Conservation (phyloP, 1,140 invertebrate genomes). For the Protaetia brevitarsis region DNA sequence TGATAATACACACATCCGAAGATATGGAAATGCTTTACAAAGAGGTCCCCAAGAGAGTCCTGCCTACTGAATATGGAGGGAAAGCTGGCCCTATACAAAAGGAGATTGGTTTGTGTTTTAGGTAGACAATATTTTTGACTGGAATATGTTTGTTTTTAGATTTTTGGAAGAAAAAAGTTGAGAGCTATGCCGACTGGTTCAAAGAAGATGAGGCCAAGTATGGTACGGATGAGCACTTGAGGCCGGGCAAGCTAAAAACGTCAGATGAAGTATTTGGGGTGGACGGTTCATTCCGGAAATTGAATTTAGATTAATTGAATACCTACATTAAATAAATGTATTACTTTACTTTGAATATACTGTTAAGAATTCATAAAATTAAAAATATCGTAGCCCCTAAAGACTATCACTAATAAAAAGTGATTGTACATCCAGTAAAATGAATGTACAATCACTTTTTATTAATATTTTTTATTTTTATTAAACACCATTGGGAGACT, state of each 20-base stretch:
- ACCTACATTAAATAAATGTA: too few relatives aligned
- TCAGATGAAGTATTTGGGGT: slow-evolving; percentile 52
- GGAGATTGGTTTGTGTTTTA: too few relatives aligned
- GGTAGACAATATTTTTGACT: too few relatives aligned
- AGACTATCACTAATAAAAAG: too few relatives aligned
- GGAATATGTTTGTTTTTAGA: slow-evolving; percentile 28
- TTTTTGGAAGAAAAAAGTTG: slow-evolving; percentile 55
- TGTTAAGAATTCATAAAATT: too few relatives aligned
- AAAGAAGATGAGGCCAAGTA: slow-evolving; percentile 55
- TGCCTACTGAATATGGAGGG: slow-evolving; percentile 58
- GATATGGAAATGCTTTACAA: slow-evolving; percentile 37
- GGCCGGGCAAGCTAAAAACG: slow-evolving; percentile 57
- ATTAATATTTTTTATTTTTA: too few relatives aligned
- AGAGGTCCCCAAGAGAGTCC: slow-evolving; percentile 51
- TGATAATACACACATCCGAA: slow-evolving; percentile 35
- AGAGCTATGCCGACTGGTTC: slow-evolving; percentile 55
- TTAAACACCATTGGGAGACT: too few relatives aligned
- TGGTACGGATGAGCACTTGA: slow-evolving; percentile 54
- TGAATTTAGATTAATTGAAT: too few relatives aligned
- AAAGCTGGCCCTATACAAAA: slow-evolving; percentile 32
- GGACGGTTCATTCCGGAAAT: slow-evolving; percentile 31
- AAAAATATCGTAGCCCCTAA: too few relatives aligned
- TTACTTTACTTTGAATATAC: too few relatives aligned
- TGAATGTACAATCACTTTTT: too few relatives aligned
- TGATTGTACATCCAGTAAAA: too few relatives aligned